Base-by-base conservation (phyloP, 2,113 vertebrate genomes). In the Mastomys natalensis region DNA sequence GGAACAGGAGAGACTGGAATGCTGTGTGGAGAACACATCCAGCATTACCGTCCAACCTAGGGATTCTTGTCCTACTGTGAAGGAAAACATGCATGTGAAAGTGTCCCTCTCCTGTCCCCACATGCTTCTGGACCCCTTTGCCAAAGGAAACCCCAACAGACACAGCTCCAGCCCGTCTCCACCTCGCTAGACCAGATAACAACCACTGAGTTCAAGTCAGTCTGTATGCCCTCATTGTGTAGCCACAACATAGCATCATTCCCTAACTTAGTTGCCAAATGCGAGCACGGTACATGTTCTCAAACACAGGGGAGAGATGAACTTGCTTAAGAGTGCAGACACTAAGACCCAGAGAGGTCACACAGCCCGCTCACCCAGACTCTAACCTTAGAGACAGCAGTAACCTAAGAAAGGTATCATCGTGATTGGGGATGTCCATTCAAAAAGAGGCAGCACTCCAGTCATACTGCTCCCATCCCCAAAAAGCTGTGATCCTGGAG, bases 301-400 rank as follows among this genome's bases (percentile, higher is more conserved):
- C 8, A 62, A 26, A 17, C 45, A 29, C 68, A 2, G 40, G 12
- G 58, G 48, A 22, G 4, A 17, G 24, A 21, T 77, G 45, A 9
- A 15, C 40, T 60, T 45, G 4, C 51, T 51, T 86, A 40, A 62
- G 29, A 43, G 26, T 77, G 68, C 66, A 78, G 68, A 82, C 73
- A 74, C 60, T 62, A 29, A 70, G 64, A 40, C 48, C 66, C 55
- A 94, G 87, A 91, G 72, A 86, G 51, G 92, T 76, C 77, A 95
- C 73, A 66, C 51, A 29, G 81, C 62, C 70, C 66, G 37, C 31
- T 31, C 5, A 24, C 3, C 60, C 31, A 51, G 70, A 70, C 53
- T 95, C 45, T 51, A 43, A 90, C 45, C 34, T 91, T 10, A 5
- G 45, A 51, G 43, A 62, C 7, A 11, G 43, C 31, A 76, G 37